Conservation (phyloP, 2,113 vertebrate genomes). For the Odontesthes bonariensis region DNA sequence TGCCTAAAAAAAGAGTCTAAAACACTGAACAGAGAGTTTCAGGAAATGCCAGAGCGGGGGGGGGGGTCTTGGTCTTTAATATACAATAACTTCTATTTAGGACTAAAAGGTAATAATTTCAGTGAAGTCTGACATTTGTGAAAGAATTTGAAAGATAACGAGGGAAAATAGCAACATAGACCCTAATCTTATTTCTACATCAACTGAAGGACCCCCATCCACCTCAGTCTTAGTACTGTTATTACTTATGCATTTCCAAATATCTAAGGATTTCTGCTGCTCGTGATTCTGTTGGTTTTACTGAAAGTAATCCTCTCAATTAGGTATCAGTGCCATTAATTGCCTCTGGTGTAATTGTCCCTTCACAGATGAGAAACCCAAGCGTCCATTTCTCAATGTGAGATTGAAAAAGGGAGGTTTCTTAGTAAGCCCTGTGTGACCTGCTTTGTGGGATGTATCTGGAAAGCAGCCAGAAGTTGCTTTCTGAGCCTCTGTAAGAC, state of each 20-base stretch:
- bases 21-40: slow-evolving; percentile 16
- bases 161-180: neutral
- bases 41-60: neutral
- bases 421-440: slow-evolving; percentile 26
- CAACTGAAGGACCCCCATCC: neutral
- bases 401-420: slow-evolving; percentile 52
- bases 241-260: slow-evolving; percentile 8
- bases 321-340: slow-evolving; percentile 80
- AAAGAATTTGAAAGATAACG: slow-evolving; percentile 14
- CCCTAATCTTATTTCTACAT: neutral
- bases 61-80: neutral
- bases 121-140: slow-evolving; percentile 3
- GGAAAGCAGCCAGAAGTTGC: slow-evolving; percentile 61
- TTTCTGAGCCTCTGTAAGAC: slow-evolving; percentile 56
- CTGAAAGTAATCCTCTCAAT: slow-evolving; percentile 78
- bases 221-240: slow-evolving; percentile 14
- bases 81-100: neutral
- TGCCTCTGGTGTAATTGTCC: slow-evolving; percentile 77
- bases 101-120: slow-evolving; percentile 5
- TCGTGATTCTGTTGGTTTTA: slow-evolving; percentile 67
- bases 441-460: slow-evolving; percentile 47
- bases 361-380: slow-evolving; percentile 73
- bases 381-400: slow-evolving; percentile 45
- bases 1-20: slow-evolving; percentile 12
- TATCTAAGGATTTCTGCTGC: slow-evolving; percentile 41